phyloP scores from a whole-genome alignment of 2,888 invertebrate species.

The Cabera pusaria region DNA sequence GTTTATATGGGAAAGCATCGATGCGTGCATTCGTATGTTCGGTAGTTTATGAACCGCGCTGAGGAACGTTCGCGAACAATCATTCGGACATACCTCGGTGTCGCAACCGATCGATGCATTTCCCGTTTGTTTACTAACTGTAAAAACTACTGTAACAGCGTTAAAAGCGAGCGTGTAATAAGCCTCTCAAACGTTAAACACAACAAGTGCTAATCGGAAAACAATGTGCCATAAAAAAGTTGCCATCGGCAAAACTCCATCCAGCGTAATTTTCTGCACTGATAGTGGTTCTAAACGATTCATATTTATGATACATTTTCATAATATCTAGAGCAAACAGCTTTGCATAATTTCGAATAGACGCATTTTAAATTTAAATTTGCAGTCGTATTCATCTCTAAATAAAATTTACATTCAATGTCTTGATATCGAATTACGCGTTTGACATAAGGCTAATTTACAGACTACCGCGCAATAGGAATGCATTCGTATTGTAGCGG shows the following conservation, averaged over 20 bases:
- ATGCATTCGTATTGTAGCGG: conserved; percentile 51
- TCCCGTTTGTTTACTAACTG: conserved; percentile 31
- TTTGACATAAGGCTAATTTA: conserved; percentile 53
- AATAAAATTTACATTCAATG: conserved; percentile 27
- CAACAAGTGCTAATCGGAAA: conserved; percentile 26
- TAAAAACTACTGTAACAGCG: conserved; percentile 24
- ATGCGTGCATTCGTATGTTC: conserved; percentile 43
- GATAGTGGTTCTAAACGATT: conserved; percentile 10
- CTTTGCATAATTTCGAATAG: conserved; percentile 19
- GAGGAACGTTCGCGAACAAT: conserved; percentile 44
- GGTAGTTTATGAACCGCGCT: conserved; percentile 47
- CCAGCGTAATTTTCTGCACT: conserved; percentile 7
- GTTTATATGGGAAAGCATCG: conserved; percentile 60
- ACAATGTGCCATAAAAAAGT: conserved; percentile 30
- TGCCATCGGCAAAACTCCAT: conserved; percentile 22
- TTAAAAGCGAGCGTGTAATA: conserved; percentile 23
- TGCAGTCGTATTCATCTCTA: conserved; percentile 22
- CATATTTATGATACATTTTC: conserved; percentile 18
- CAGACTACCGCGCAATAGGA: conserved; percentile 50
- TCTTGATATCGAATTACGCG: conserved; percentile 40
- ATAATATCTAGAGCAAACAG: conserved; percentile 20
- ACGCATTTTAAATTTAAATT: conserved; percentile 24
- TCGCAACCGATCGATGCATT: conserved; percentile 30
- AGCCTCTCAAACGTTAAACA: conserved; percentile 28
- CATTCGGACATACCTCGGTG: conserved; percentile 22